These are phyloP conservation scores for Muscicapa striata DNA, from an alignment of 2,797 vertebrate species.

Conservation along the genomic window DNA sequence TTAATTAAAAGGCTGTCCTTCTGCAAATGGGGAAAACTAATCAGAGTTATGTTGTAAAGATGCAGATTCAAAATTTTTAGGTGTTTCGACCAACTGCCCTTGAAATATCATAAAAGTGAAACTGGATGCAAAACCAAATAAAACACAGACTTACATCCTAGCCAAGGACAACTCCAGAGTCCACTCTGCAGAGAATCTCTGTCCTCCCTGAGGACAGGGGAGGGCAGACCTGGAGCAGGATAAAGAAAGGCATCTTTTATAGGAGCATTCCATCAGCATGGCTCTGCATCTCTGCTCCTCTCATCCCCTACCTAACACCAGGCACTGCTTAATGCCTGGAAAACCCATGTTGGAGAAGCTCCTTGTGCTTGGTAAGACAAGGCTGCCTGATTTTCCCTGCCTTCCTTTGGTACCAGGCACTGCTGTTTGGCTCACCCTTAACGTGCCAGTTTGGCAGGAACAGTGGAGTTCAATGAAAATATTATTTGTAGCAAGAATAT, in stretches of 20 bases:
- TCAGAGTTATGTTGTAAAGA: not conserved
- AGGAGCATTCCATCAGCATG: not conserved
- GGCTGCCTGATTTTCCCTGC: not conserved
- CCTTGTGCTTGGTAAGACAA: not conserved
- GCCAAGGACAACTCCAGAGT: not conserved
- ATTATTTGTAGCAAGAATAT: conserved; percentile 29
- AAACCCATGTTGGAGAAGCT: not conserved
- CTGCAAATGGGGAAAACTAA: not conserved
- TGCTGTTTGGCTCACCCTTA: not conserved
- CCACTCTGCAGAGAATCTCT: not conserved
- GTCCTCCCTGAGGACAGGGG: not conserved
- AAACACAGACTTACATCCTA: not conserved
- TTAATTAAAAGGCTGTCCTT: not conserved
- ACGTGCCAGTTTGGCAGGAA: not conserved
- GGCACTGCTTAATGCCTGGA: not conserved
- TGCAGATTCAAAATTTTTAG: not conserved
- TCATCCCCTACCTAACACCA: not conserved
- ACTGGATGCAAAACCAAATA: not conserved
- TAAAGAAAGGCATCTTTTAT: not conserved
- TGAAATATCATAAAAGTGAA: not conserved
- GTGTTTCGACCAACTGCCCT: not conserved
- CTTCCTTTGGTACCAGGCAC: not conserved
- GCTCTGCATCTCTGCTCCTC: not conserved
- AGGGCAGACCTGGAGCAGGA: not conserved
- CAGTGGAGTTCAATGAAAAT: not conserved